Percentiles rank a stretch among this genome's conserved stretches.
Conservation (phyloP, 2,113 vertebrate genomes). For the Chionodraco myersi region DNA sequence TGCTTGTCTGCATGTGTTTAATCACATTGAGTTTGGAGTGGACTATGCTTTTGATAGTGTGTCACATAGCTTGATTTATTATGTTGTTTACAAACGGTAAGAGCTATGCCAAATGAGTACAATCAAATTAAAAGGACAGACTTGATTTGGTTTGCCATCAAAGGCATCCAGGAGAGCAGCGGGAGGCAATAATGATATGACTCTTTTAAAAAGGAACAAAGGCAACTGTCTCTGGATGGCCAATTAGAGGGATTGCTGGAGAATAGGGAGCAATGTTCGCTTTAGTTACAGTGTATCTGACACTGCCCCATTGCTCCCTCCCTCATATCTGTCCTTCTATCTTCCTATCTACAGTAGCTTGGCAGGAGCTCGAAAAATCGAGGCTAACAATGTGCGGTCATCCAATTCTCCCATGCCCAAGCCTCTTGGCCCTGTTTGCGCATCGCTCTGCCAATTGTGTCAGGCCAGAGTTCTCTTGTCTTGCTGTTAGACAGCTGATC, state of each 20-base stretch:
- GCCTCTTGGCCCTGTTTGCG: conserved; percentile 62
- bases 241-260: conserved; percentile 74
- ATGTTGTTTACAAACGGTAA: conserved; percentile 60
- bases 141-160: conserved; percentile 67
- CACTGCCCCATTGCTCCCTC: conserved; percentile 36
- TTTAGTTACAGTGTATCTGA: conserved; percentile 48
- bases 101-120: conserved; percentile 49
- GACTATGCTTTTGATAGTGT: not conserved
- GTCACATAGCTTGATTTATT: conserved; percentile 45
- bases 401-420: conserved; percentile 73
- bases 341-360: conserved; percentile 50
- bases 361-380: conserved; percentile 52
- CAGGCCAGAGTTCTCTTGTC: conserved; percentile 64
- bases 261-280: conserved; percentile 58
- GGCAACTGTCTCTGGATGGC: conserved; percentile 72
- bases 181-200: conserved; percentile 70
- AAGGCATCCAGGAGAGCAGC: conserved; percentile 64
- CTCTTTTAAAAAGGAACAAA: conserved; percentile 71
- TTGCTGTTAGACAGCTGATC: conserved; percentile 56
- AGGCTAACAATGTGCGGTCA: conserved; percentile 67
- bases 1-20: conserved; percentile 29
- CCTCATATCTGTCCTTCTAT: conserved; percentile 43
- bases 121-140: conserved; percentile 64
- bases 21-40: conserved; percentile 25
- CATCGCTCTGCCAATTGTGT: conserved; percentile 60